Percentiles rank a stretch among this genome's conserved stretches.
phyloP scores from a whole-genome alignment of 1,140 invertebrate genomes.

The Rhopalosiphum padi region DNA sequence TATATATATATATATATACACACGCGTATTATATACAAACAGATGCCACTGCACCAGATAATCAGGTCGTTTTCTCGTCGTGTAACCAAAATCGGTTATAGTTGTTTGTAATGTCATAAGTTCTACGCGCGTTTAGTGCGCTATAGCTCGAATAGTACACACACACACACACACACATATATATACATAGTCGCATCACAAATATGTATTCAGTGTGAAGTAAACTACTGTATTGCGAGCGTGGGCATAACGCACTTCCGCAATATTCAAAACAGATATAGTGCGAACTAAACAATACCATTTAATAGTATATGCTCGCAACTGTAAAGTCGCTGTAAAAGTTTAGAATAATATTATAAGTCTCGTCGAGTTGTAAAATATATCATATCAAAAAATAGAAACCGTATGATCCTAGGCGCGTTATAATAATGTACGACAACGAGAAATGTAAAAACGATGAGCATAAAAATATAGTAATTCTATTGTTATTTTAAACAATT shows the following conservation, averaged over 20 bases:
- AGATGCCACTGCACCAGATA: slow-evolving; percentile 19
- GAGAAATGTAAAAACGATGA: no score
- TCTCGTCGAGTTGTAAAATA: no score
- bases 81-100: not conserved
- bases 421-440: no score
- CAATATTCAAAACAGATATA: not conserved
- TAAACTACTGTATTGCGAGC: not conserved
- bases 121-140: not conserved
- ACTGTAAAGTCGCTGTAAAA: not conserved
- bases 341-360: no score
- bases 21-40: not conserved
- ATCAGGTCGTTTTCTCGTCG: slow-evolving; percentile 19
- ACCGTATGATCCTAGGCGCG: no score
- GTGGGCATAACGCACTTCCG: not conserved
- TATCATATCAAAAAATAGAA: no score
- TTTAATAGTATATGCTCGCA: not conserved
- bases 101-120: not conserved
- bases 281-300: not conserved
- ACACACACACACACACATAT: no score
- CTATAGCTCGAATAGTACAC: not conserved
- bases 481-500: no score
- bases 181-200: no score
- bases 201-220: not conserved
- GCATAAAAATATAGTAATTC: no score
- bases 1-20: not conserved